phyloP scores from a whole-genome alignment of 2,113 vertebrate species.

The Dicentrarchus labrax region DNA sequence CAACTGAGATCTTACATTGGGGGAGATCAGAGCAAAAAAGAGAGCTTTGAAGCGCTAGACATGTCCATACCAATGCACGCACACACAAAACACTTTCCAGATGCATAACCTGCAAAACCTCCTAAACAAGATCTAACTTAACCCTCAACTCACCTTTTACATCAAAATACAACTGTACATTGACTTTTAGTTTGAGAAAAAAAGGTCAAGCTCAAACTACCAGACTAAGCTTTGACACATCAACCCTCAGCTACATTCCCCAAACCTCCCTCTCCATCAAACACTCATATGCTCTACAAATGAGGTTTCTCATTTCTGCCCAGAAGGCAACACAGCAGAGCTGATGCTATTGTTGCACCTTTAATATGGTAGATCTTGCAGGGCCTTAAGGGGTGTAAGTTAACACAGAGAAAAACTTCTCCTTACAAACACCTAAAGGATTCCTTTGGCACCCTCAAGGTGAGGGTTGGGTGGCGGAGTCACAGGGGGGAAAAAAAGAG shows the following conservation, averaged over 20 bases:
- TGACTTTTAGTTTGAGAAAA: neutral
- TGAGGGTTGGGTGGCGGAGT: neutral
- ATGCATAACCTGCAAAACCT: constrained; percentile 29
- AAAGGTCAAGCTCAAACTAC: neutral
- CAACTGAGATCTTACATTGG: constrained; percentile 2
- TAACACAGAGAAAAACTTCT: constrained; percentile 37
- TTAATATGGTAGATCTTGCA: constrained; percentile 14
- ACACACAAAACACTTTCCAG: constrained; percentile 12
- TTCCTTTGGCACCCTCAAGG: constrained; percentile 8
- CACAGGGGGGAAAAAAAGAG: neutral
- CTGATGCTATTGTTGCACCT: constrained; percentile 32
- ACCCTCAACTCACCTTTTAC: neutral
- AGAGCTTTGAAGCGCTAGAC: constrained; percentile 36
- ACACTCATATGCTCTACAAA: constrained; percentile 11
- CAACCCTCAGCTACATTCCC: neutral
- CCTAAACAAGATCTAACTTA: neutral
- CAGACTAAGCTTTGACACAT: constrained; percentile 10
- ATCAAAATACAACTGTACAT: constrained; percentile 6
- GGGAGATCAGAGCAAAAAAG: constrained; percentile 38
- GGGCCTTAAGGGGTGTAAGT: constrained; percentile 6
- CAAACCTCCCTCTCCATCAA: neutral
- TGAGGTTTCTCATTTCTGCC: constrained; percentile 44
- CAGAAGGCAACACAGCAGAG: constrained; percentile 30
- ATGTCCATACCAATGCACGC: constrained; percentile 3
- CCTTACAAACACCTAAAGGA: constrained; percentile 25